Conservation (phyloP, 1,140 invertebrate species). For the Aphaenogaster rudis region DNA sequence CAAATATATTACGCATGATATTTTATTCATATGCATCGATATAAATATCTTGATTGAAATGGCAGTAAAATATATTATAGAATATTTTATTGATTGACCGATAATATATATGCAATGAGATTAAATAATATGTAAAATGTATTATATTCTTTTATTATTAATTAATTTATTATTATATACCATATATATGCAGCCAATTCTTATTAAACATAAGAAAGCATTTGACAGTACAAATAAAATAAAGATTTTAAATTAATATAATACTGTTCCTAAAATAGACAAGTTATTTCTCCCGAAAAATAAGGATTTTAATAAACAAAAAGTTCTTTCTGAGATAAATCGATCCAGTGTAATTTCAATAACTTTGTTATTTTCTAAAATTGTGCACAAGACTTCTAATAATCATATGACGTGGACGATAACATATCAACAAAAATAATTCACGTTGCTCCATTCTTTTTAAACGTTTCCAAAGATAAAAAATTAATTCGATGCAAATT, state of each 20-base stretch:
- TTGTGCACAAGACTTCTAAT: neutral
- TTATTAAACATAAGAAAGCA: neutral
- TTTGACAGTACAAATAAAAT: neutral
- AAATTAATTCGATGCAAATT: neutral
- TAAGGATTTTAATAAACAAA: neutral
- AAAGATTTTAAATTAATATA: neutral
- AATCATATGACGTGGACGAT: neutral
- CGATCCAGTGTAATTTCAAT: slow-evolving; percentile 1
- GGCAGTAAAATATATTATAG: slow-evolving; percentile 1
- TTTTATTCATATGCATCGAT: neutral
- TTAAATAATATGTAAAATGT: neutral
- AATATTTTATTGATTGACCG: neutral
- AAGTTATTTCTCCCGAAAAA: neutral
- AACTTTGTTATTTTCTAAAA: neutral
- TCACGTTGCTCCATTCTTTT: neutral
- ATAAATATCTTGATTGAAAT: neutral
- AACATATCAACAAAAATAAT: neutral
- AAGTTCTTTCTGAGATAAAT: neutral
- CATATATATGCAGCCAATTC: neutral
- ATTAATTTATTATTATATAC: neutral
- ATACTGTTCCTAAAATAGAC: neutral
- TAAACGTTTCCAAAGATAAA: slow-evolving; percentile 9
- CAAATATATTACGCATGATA: neutral
- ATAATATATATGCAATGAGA: neutral
- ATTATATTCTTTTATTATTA: neutral